Evolutionary conservation across 2,113 vertebrate genomes (phyloP).

Genomic region (Lota lota): DNA sequence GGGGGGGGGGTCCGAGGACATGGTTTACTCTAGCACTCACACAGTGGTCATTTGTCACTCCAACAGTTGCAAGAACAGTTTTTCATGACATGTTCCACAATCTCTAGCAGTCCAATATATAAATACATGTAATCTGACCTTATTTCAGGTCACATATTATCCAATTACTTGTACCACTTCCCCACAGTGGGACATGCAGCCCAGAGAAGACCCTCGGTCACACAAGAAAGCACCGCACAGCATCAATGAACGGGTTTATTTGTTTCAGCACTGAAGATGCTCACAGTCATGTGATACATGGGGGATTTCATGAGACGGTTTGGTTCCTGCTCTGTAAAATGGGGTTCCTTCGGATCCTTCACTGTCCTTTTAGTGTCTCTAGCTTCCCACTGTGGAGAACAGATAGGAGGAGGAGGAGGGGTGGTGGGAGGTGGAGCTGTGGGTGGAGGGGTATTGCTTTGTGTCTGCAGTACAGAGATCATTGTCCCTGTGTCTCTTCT

Average conservation of each 20-base stretch:
- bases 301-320: slow-evolving; percentile 83
- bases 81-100: too few relatives aligned
- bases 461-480: slow-evolving; percentile 76
- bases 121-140: too few relatives aligned
- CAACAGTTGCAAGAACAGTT: too few relatives aligned
- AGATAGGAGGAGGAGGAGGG: slow-evolving; percentile 52
- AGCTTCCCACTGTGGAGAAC: slow-evolving; percentile 64
- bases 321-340: slow-evolving; percentile 82
- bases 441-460: slow-evolving; percentile 86
- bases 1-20: too few relatives aligned
- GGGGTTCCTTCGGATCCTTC: slow-evolving; percentile 36
- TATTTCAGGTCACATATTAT: too few relatives aligned
- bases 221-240: slow-evolving; percentile 21
- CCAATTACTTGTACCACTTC: too few relatives aligned
- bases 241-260: slow-evolving; percentile 92
- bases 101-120: too few relatives aligned
- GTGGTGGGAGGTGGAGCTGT: slow-evolving; percentile 45
- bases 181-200: too few relatives aligned
- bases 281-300: slow-evolving; percentile 91
- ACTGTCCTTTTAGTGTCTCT: slow-evolving; percentile 58
- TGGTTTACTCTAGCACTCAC: too few relatives aligned
- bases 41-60: too few relatives aligned
- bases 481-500: slow-evolving; percentile 73
- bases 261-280: slow-evolving; percentile 90
- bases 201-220: too few relatives aligned